A percentile compares a stretch with the other conserved stretches of the same genome.
These are phyloP conservation scores for Euthynnus affinis DNA, from an alignment of 2,797 vertebrate genomes.

Conservation along the genomic window DNA sequence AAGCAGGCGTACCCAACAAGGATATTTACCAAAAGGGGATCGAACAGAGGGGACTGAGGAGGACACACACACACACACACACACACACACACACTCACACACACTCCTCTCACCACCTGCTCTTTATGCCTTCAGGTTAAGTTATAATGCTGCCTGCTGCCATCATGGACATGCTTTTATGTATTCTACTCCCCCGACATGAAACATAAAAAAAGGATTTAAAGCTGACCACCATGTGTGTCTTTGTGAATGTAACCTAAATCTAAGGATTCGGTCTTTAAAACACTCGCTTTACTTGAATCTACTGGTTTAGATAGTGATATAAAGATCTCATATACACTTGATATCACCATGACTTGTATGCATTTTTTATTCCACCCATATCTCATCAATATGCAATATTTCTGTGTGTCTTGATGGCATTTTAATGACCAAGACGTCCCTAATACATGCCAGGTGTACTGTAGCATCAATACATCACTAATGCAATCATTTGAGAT, in stretches of 20 bases:
- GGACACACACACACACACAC: constrained; percentile 5
- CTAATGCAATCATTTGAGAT: not conserved
- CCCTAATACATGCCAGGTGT: not conserved
- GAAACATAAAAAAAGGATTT: constrained; percentile 1
- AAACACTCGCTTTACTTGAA: not conserved
- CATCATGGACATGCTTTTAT: not conserved
- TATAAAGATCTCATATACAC: not conserved
- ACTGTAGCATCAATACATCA: not conserved
- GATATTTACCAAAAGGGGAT: not conserved
- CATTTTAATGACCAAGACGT: not conserved
- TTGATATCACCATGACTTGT: too few species aligned
- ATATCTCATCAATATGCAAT: not conserved
- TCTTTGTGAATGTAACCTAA: not conserved
- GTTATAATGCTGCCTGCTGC: constrained; percentile 23
- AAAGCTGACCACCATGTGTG: constrained; percentile 2
- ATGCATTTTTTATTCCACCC: not conserved
- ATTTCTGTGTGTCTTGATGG: not conserved
- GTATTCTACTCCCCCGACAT: not conserved
- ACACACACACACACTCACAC: not conserved
- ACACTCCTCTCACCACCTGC: constrained; percentile 52
- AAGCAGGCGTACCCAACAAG: constrained; percentile 24
- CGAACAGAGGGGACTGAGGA: not conserved
- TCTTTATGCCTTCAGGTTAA: constrained; percentile 58
- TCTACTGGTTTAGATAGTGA: not conserved
- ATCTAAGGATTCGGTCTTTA: not conserved